A percentile compares a stretch with the other conserved stretches of the same genome.
These are phyloP conservation scores for Eueremaeus valkanovi DNA, from an alignment of 2,888 invertebrate species.

Conservation along the genomic window DNA sequence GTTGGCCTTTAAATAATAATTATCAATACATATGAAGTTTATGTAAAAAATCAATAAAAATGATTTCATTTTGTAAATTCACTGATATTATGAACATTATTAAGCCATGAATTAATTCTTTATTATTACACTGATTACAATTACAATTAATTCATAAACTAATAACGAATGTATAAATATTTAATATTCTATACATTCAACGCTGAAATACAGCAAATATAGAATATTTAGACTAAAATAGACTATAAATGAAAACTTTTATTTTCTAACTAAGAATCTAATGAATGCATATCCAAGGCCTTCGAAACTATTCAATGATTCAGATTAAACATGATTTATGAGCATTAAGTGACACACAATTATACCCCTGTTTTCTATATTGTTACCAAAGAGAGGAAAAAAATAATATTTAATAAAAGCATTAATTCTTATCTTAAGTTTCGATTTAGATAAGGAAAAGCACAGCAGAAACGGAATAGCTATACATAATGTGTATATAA, in stretches of 20 bases:
- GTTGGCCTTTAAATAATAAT: neutral
- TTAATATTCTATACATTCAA: too few relatives aligned
- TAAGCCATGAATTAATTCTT: too few relatives aligned
- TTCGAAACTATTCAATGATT: neutral
- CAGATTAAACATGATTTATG: neutral
- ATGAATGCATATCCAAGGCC: neutral
- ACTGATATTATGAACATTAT: too few relatives aligned
- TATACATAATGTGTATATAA: too few relatives aligned
- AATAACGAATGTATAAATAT: too few relatives aligned
- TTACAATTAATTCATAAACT: too few relatives aligned
- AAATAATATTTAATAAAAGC: neutral
- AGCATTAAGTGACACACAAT: neutral
- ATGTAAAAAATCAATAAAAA: neutral
- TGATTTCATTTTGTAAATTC: neutral
- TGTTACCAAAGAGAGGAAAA: neutral
- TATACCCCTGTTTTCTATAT: neutral
- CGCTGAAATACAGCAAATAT: too few relatives aligned
- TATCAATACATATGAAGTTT: neutral
- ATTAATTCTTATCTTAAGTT: neutral
- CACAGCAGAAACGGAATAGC: too few relatives aligned
- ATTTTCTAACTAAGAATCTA: neutral
- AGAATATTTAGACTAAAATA: too few relatives aligned
- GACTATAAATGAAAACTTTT: neutral
- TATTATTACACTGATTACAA: too few relatives aligned
- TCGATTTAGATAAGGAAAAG: neutral